These are phyloP conservation scores for Elaphurus davidianus DNA, from an alignment of 2,113 vertebrate species.

Conservation along the genomic window DNA sequence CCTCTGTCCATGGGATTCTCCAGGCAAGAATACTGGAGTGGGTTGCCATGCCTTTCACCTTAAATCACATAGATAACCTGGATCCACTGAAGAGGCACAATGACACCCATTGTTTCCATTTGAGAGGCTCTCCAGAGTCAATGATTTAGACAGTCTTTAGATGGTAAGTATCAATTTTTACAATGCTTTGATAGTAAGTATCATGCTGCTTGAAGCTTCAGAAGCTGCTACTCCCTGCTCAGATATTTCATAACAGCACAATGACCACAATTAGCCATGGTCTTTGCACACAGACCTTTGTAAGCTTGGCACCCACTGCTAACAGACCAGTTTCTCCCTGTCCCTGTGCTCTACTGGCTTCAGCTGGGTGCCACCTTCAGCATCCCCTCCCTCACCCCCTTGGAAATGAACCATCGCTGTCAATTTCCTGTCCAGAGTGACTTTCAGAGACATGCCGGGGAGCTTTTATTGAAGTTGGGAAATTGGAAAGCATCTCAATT, in stretches of 20 bases:
- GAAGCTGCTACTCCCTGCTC: background rate
- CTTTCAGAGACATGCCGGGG: constrained; percentile 17
- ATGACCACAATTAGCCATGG: background rate
- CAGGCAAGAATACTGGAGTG: background rate
- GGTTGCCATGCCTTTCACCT: background rate
- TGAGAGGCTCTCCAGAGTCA: background rate
- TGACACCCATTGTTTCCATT: background rate
- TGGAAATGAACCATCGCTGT: constrained; percentile 48
- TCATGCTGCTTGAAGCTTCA: background rate
- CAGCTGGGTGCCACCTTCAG: background rate
- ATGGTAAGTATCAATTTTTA: background rate
- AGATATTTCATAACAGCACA: background rate
- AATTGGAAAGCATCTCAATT: constrained; percentile 72
- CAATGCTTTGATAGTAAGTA: background rate
- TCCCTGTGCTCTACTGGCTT: background rate
- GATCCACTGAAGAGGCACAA: background rate
- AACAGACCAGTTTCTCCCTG: background rate
- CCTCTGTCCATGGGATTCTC: background rate
- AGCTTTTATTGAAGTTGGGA: constrained; percentile 71
- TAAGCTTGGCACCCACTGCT: background rate
- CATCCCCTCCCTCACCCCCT: background rate
- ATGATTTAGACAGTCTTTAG: background rate
- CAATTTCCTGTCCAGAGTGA: constrained; percentile 65
- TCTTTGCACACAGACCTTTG: background rate
- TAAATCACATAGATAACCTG: background rate